Evolutionary conservation across 2,888 invertebrate species (phyloP).

Genomic region (Conistra vaccinii): DNA sequence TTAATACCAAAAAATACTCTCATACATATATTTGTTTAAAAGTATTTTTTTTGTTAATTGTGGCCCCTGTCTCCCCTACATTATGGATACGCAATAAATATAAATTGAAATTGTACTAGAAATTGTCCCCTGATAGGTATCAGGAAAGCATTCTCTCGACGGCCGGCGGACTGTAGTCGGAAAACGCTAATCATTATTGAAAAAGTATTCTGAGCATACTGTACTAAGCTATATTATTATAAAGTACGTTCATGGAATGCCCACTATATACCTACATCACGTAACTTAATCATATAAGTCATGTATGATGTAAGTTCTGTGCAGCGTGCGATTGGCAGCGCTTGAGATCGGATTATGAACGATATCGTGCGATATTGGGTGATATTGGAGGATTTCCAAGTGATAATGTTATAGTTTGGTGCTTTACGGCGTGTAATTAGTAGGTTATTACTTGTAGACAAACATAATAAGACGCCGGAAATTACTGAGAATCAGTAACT

Average conservation of each 20-base stretch:
- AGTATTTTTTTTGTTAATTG: too few relatives aligned
- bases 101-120: too few relatives aligned
- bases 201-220: neutral
- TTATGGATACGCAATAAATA: too few relatives aligned
- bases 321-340: slow-evolving; percentile 43
- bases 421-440: slow-evolving; percentile 2
- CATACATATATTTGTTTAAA: too few relatives aligned
- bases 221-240: neutral
- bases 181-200: slow-evolving; percentile 13
- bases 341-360: slow-evolving; percentile 42
- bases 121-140: too few relatives aligned
- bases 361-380: slow-evolving; percentile 16
- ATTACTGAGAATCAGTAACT: neutral
- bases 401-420: slow-evolving; percentile 9
- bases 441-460: slow-evolving; percentile 6
- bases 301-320: slow-evolving; percentile 10
- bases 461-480: neutral
- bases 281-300: slow-evolving; percentile 23
- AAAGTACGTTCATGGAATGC: neutral
- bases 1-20: too few relatives aligned
- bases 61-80: too few relatives aligned
- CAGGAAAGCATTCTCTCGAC: too few relatives aligned
- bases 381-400: slow-evolving; percentile 56
- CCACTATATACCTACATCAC: slow-evolving; percentile 17
- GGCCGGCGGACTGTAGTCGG: neutral